These are phyloP conservation scores for Puntigrus tetrazona DNA, from an alignment of 2,113 vertebrate species.

Conservation along the genomic window DNA sequence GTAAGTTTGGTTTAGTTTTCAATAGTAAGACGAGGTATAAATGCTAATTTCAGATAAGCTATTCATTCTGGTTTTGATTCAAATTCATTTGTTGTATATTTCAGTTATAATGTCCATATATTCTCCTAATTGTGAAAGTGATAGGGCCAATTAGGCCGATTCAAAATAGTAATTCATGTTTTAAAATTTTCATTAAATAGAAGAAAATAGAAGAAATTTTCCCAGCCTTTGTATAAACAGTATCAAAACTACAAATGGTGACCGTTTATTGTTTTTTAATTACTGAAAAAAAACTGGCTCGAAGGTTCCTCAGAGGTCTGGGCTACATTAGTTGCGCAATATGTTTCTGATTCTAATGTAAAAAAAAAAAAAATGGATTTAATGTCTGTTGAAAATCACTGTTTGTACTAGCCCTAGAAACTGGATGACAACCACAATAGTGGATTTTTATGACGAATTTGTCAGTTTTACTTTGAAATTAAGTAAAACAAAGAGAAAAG, in stretches of 20 bases:
- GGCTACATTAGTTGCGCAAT: not conserved
- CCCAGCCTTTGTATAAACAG: too few relatives aligned
- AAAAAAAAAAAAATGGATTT: not conserved
- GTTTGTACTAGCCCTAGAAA: not conserved
- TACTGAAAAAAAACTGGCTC: not conserved
- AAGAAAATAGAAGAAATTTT: not conserved
- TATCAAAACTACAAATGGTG: too few relatives aligned
- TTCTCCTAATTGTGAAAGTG: too few relatives aligned
- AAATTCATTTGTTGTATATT: too few relatives aligned
- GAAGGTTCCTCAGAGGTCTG: not conserved
- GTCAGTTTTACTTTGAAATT: conserved; percentile 34
- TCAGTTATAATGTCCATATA: too few relatives aligned
- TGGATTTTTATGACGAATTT: conserved; percentile 28
- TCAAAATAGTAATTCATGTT: too few relatives aligned
- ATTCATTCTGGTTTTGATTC: too few relatives aligned
- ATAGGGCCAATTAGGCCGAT: too few relatives aligned
- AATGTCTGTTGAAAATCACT: not conserved
- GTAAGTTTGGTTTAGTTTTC: not conserved
- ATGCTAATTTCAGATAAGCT: not conserved
- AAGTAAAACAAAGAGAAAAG: conserved; percentile 48
- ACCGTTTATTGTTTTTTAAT: too few relatives aligned
- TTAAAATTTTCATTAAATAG: not conserved
- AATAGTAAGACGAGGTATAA: not conserved
- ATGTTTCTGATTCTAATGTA: not conserved
- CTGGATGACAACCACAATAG: not conserved